Evolutionary conservation across 2,888 invertebrate genomes (phyloP), one percentile per base, ranked within the genome.

Genomic region (Herminia tarsipennalis): DNA sequence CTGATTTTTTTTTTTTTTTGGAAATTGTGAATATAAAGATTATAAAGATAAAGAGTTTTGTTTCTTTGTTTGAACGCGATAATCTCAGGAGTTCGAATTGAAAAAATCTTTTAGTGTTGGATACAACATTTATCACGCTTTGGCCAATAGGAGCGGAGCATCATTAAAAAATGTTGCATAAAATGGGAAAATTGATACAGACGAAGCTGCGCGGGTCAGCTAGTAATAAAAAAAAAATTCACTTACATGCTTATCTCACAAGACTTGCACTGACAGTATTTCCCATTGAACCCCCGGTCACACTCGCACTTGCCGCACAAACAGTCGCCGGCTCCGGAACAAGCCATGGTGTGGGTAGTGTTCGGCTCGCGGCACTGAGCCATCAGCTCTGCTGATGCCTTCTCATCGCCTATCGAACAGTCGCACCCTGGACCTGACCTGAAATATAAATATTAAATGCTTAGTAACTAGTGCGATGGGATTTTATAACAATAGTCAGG

Each of bases 281-380:
- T 81, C 9, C 95, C 95, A 36, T 70, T 87, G 61, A 81, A 93
- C 1, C 93, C 94, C 0, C 69, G 62, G 69, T 94, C 93, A 73
- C 97, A 97, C 14, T 85, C 82, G 76, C 97, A 98, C 44, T 83
- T 84, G 20, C 96, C 96, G 73, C 97, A 98, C 29, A 94, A 86
- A 75, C 98, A 98, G 56, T 94, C 94, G 0, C 98, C 98, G 3
- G 93, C 93, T 43, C 94, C 94, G 0, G 94, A 94, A 72, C 96
- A 96, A 0, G 92, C 73, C n/a, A 88, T 78, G 22, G 63, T 46
- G 4, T 75, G 70, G 0, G 83, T 81, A 0, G 78, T 64, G 52
- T 92, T 84, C 0, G 88, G 80, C 25, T 83, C 84, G 0, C 88
- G 73, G 18, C 88, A 86, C 30, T 82, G 82, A 1, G 80, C 75